Base-by-base conservation (phyloP, 2,797 vertebrate species). In the Acestrorhynchus altus region DNA sequence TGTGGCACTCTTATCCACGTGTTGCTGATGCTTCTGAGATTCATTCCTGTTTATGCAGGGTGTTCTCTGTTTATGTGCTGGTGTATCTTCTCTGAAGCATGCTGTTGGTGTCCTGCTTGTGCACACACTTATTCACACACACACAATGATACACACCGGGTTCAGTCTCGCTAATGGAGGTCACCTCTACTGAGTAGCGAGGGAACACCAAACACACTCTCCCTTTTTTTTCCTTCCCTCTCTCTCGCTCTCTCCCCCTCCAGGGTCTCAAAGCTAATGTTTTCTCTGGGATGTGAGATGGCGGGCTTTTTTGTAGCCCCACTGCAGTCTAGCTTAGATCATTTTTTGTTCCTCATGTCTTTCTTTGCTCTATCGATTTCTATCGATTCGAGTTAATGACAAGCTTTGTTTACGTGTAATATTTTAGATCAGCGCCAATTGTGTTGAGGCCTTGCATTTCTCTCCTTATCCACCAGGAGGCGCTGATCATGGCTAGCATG, bases 401-500 rank as follows among this genome's bases (percentile, higher is more conserved):
- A n/a, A n/a, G n/a, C n/a, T n/a, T n/a, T n/a, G n/a, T n/a, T n/a
- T n/a, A n/a, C n/a, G n/a, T n/a, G n/a, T n/a, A n/a, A n/a, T n/a
- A n/a, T n/a, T n/a, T n/a, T n/a, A n/a, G n/a, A n/a, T n/a, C n/a
- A n/a, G n/a, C n/a, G n/a, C n/a, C n/a, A n/a, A n/a, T n/a, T n/a
- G n/a, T n/a, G n/a, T n/a, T n/a, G n/a, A n/a, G n/a, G n/a, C n/a
- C n/a, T n/a, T n/a, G n/a, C n/a, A n/a, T 4, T 49, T 13, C 39
- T 39, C 57, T 2, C 67, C 51, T n/a, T 12, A 46, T 0, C 73
- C 54, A 87, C 0, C 83, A 96, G 95, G 95, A 95, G 89, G 95
- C 95, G 4, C 91, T 96, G 76, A 95, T 96, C 82, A 96, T 96
- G 95, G 95, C 95, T 77, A 96, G 95, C 76, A 93, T 96, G 94